Evolutionary conservation across 1,140 invertebrate species (phyloP).

Genomic region (Penaeus japonicus): DNA sequence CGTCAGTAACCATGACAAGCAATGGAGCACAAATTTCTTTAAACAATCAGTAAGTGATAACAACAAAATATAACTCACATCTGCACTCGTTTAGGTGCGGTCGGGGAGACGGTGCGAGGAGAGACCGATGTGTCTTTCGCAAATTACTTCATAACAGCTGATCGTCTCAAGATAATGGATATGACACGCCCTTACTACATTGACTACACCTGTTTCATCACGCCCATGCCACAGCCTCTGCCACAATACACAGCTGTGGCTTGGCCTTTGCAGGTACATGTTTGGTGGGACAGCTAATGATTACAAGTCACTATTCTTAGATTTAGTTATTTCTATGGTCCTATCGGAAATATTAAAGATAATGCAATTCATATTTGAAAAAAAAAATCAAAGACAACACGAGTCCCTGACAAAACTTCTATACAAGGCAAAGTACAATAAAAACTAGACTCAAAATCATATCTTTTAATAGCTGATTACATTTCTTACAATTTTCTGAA

Average conservation of each 20-base stretch:
- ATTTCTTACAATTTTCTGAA: no score
- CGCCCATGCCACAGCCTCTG: constrained; percentile 47
- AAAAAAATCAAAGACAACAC: no score
- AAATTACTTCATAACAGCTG: constrained; percentile 53
- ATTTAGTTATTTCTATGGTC: no score
- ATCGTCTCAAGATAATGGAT: constrained; percentile 47
- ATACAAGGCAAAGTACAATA: no score
- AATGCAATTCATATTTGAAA: no score
- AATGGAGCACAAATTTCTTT: not conserved
- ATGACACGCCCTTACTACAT: constrained; percentile 54
- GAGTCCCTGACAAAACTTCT: no score
- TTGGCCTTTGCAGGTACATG: constrained; percentile 44
- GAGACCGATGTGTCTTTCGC: constrained; percentile 54
- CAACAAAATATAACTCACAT: not conserved
- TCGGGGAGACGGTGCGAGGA: constrained; percentile 45
- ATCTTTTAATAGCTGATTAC: no score
- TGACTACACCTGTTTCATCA: constrained; percentile 59
- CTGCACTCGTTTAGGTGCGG: constrained; percentile 25
- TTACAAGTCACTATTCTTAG: no score
- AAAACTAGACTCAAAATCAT: no score
- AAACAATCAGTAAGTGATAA: not conserved
- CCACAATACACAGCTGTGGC: constrained; percentile 51
- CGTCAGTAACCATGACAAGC: no score
- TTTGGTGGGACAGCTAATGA: no score
- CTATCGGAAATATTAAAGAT: no score